Evolutionary conservation across 37 sponge, comb jelly and placozoan genomes (phyloP), one percentile per base, ranked within the genome.

Genomic region (Amphimedon queenslandica): DNA sequence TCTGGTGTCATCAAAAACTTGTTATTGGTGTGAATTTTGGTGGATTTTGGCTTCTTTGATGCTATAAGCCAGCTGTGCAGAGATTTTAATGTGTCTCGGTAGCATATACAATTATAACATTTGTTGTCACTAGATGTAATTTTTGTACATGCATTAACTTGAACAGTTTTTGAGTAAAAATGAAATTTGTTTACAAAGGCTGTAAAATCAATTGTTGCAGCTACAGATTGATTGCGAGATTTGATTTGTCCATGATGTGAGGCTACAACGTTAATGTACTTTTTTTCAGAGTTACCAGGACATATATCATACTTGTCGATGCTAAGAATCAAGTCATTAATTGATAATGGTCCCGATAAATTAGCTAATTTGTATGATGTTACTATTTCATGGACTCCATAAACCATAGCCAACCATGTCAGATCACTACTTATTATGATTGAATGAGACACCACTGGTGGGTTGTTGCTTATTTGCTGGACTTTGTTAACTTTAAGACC

Each of bases 1-100:
- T 83, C 72, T 38, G 77, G 77, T 28, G 77, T 70, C 42, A 42
- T 83, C 39, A 83, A 57, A 23, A 53, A 70, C 38, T 70, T 36
- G 42, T 75, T 25, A 70, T 70, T 83, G 39, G 73, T 77, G 24
- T 71, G 70, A 64, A 77, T 76, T 37, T 66, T 65, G 5, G 39
- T 64, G 4, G 55, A 37, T 27, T 67, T 77, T 37, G 68, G 68
- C 57, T 58, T 53, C 28, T 30, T 16, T 57, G 36, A 38, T 53
- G 57, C 21, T 53, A 60, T 63, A 23, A 13, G 41, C 77, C 77
- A 76, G 11, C 73, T 36, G 38, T 70, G 43, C 63, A 33, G 71
- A 18, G 43, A 13, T 28, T 34, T 69, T 6, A 83, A 66, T 51
- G 73, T 75, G 36, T 37, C 77, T 70, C 84, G 68, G 70, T 83